Evolutionary conservation across 2,797 vertebrate species (phyloP), one percentile per base, ranked within the genome.

Genomic region (Mormyrops attenuatus): DNA sequence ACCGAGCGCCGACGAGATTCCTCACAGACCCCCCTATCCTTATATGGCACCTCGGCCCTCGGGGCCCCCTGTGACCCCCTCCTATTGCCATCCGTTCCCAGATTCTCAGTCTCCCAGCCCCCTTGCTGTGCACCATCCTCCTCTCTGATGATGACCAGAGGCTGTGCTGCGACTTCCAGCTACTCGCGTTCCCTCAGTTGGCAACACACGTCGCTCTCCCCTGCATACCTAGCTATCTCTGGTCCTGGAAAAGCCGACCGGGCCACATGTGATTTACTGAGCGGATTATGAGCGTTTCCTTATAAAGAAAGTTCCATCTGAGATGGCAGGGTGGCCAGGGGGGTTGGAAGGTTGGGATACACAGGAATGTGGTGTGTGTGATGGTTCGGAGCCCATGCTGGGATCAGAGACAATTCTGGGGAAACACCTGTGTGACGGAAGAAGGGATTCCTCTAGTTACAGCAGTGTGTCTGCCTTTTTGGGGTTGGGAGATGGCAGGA

Each of bases 1-100:
- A 96, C 96, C 96, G 97, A 97, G 97, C 96, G 95, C 95, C 92
- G 94, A 93, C 89, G 96, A 97, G 97, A 98, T 98, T 98, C 97
- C 97, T 96, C 91, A 93, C 96, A 95, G 95, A 97, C 96, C 96
- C 96, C 95, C 91, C 94, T 95, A 92, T 94, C 96, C 96, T 96
- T 97, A 96, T 97, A 97, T 96, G 96, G 96, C 94, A 96, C 96
- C 94, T 90, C 90, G 92, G 90, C 91, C 92, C 92, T 93, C 93
- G 93, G 91, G 90, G 73, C 90, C 89, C 88, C 90, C 90, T 91
- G 94, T 94, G 94, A 93, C 95, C 96, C 93, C 96, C 95, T 96
- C 96, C 96, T 96, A 95, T 96, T 96, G 95, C 94, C 94, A 94
- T 95, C 93, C 94, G 94, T 93, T 92, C 92, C 91, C 93, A 88